These are phyloP conservation scores for Drosophila watanabei DNA, from an alignment of 1,140 invertebrate genomes.

Conservation along the genomic window DNA sequence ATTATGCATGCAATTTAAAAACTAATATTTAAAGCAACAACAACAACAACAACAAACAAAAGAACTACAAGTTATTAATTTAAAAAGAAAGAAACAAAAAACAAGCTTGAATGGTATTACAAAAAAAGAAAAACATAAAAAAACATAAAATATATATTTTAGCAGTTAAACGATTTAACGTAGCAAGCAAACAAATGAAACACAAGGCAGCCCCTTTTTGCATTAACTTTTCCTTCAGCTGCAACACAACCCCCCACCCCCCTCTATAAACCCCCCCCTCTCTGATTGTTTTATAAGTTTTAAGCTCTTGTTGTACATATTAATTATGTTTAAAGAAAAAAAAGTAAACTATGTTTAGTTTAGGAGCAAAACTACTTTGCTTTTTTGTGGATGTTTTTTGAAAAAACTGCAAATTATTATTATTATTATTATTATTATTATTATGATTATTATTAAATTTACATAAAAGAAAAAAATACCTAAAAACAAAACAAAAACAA, in stretches of 20 bases:
- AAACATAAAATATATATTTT: conserved; percentile 53
- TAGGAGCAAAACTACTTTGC: conserved; percentile 70
- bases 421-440: conserved; percentile 61
- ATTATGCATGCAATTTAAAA: conserved; percentile 53
- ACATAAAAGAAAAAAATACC: conserved; percentile 20
- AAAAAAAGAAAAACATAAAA: conserved; percentile 21
- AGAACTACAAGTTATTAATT: conserved; percentile 74
- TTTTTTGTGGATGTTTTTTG: conserved; percentile 75
- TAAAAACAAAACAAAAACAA: conserved; percentile 39
- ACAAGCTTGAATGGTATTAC: conserved; percentile 63
- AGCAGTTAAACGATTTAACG: conserved; percentile 47
- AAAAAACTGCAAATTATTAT: conserved; percentile 79
- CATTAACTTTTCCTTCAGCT: conserved; percentile 27
- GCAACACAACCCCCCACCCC: conserved; percentile 16
- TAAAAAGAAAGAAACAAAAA: conserved; percentile 34
- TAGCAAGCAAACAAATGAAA: conserved; percentile 18
- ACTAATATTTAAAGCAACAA: conserved; percentile 54
- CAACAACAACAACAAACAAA: conserved; percentile 60
- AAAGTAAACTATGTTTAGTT: conserved; percentile 46
- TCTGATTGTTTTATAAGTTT: conserved; percentile 75
- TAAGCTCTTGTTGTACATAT: conserved; percentile 77
- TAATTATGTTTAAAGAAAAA: conserved; percentile 54
- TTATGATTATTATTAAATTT: conserved; percentile 55
- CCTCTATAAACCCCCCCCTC: conserved; percentile 6
- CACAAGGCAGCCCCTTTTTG: conserved; percentile 38